phyloP scores from a whole-genome alignment of 2,113 vertebrate genomes.

The Probosciger aterrimus region DNA sequence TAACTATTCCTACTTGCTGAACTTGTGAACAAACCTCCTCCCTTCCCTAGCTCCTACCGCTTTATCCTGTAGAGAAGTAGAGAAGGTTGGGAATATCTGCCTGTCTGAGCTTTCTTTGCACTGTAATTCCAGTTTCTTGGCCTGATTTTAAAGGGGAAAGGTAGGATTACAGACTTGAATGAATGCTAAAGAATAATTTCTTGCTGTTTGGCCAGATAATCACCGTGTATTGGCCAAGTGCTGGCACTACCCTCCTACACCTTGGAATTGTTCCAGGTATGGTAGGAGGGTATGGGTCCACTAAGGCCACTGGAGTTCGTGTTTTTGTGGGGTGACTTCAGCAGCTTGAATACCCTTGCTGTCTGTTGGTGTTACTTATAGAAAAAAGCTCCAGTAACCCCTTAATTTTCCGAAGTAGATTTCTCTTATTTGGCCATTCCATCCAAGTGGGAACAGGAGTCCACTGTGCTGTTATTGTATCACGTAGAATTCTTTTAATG shows the following conservation, averaged over 20 bases:
- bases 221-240: too few relatives aligned
- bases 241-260: not conserved
- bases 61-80: not conserved
- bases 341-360: not conserved
- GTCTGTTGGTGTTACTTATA: not conserved
- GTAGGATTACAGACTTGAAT: not conserved
- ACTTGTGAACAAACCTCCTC: not conserved
- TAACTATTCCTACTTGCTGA: not conserved
- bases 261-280: not conserved
- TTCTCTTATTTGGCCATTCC: not conserved
- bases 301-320: not conserved
- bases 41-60: not conserved
- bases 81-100: not conserved
- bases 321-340: not conserved
- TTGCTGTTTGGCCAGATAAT: not conserved
- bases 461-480: not conserved
- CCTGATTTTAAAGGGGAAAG: not conserved
- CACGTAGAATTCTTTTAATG: not conserved
- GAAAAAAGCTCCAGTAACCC: not conserved
- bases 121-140: not conserved
- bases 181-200: not conserved
- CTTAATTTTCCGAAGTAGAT: not conserved
- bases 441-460: not conserved
- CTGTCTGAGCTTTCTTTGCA: not conserved
- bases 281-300: not conserved